A percentile compares a stretch with the other conserved stretches of the same genome.
Conservation (phyloP, 2,888 invertebrate genomes). For the Metacarcinus magister region DNA sequence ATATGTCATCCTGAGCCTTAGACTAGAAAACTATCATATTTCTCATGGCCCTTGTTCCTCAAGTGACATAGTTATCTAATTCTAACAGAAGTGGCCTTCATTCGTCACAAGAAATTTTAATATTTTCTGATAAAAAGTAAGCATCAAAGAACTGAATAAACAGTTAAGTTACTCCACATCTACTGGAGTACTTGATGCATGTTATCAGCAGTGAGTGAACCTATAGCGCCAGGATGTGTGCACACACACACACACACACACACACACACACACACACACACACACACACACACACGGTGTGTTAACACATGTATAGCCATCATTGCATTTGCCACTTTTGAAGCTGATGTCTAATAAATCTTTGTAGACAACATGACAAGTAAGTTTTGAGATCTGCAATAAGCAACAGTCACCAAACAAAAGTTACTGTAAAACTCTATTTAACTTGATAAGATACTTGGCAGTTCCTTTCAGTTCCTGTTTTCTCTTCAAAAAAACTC, state of each 20-base stretch:
- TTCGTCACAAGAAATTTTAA: neutral
- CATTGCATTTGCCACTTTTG: neutral
- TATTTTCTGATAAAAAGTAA: neutral
- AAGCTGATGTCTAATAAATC: neutral
- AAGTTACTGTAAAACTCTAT: neutral
- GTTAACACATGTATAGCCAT: too few relatives aligned
- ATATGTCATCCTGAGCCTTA: slow-evolving; percentile 42
- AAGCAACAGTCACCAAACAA: neutral
- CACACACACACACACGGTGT: too few relatives aligned
- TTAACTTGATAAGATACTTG: neutral
- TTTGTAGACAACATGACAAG: neutral
- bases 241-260: slow-evolving; percentile 16
- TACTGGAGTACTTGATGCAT: neutral
- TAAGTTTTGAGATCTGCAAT: neutral
- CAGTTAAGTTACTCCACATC: neutral
- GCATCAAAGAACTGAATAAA: neutral
- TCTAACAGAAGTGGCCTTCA: neutral
- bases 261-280: neutral
- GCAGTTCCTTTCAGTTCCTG: neutral
- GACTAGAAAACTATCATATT: slow-evolving; percentile 46
- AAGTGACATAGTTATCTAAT: neutral
- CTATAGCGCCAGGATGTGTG: neutral
- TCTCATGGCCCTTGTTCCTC: neutral
- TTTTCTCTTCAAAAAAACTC: neutral
- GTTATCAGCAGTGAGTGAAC: neutral